phyloP scores from a whole-genome alignment of 2,888 invertebrate species.

The Calliscelio sp. region DNA sequence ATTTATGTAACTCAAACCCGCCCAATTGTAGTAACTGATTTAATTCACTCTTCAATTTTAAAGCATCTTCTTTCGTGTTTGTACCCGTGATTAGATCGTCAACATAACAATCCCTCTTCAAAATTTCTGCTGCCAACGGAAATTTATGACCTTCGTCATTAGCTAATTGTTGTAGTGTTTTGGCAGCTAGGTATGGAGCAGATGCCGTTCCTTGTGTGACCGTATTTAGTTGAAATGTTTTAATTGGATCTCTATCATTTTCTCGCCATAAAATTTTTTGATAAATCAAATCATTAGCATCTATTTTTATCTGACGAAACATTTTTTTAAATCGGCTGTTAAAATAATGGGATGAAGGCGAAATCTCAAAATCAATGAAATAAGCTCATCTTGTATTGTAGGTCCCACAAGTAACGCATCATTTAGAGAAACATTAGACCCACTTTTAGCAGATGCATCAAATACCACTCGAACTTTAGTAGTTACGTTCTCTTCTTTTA shows the following conservation, averaged over 20 bases:
- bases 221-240: neutral
- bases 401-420: slow-evolving; percentile 24
- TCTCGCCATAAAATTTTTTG: neutral
- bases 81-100: slow-evolving; percentile 11
- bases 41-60: neutral
- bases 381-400: slow-evolving; percentile 8
- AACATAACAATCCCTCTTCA: neutral
- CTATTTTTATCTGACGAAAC: slow-evolving; percentile 6
- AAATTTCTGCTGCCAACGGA: neutral
- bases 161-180: neutral
- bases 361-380: neutral
- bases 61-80: neutral
- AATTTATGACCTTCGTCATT: neutral
- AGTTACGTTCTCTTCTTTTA: neutral
- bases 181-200: neutral
- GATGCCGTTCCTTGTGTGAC: neutral
- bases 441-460: neutral
- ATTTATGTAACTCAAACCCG: slow-evolving; percentile 10
- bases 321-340: slow-evolving; percentile 5
- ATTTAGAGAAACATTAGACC: neutral
- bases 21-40: neutral
- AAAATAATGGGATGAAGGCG: neutral
- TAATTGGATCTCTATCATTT: too few species aligned
- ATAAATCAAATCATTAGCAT: slow-evolving; percentile 7
- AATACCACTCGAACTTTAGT: slow-evolving; percentile 17